These are phyloP conservation scores for Apamea crenata DNA, from an alignment of 2,888 invertebrate species.

Conservation along the genomic window DNA sequence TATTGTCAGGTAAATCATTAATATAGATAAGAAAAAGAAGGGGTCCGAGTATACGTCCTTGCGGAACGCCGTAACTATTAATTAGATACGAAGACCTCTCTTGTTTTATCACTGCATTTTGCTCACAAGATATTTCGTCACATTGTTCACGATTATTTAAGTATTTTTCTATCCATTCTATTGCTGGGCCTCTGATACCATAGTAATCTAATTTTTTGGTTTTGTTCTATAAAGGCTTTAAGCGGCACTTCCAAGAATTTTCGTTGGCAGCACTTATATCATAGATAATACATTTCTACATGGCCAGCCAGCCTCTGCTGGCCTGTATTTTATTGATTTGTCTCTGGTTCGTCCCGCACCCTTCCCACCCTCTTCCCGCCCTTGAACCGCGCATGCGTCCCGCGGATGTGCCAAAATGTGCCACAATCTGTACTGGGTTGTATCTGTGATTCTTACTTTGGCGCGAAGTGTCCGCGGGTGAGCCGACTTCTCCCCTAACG, in stretches of 20 bases:
- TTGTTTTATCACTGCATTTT: no score
- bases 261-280: not conserved
- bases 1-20: no score
- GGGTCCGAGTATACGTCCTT: no score
- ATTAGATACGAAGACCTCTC: no score
- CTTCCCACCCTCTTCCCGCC: slow-evolving; percentile 20
- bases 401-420: slow-evolving; percentile 14
- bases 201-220: no score
- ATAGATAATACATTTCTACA: not conserved
- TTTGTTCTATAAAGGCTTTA: no score
- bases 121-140: no score
- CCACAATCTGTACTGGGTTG: not conserved
- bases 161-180: no score
- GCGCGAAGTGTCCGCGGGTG: slow-evolving; percentile 25
- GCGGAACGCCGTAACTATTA: no score
- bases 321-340: slow-evolving; percentile 29
- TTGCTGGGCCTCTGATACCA: no score
- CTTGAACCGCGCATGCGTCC: slow-evolving; percentile 21
- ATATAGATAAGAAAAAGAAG: no score
- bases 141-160: no score
- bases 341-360: not conserved
- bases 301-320: not conserved
- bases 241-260: not conserved
- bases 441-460: slow-evolving; percentile 12
- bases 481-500: not conserved